Conservation (phyloP, 2,797 vertebrate genomes). For the Emydoidea blandingii region DNA sequence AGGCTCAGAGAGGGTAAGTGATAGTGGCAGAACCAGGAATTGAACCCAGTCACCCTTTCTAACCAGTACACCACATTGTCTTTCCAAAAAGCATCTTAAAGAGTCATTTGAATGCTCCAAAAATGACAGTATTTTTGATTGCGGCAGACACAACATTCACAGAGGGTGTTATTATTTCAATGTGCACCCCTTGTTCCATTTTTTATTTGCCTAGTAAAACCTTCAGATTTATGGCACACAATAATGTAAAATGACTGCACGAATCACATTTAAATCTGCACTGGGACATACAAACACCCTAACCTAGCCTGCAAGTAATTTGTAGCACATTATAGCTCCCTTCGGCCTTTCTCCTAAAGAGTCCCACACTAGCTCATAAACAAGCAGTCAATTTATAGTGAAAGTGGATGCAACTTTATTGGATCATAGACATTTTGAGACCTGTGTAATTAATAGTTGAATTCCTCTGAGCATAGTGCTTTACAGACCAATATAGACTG, state of each 20-base stretch:
- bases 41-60: not conserved
- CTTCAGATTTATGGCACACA: constrained; percentile 33
- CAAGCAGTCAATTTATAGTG: constrained; percentile 7
- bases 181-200: not conserved
- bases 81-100: constrained; percentile 14
- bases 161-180: constrained; percentile 14
- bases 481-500: constrained; percentile 16
- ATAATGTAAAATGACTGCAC: constrained; percentile 17
- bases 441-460: constrained; percentile 20
- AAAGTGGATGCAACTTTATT: not conserved
- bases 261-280: constrained; percentile 43
- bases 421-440: not conserved
- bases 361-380: constrained; percentile 15
- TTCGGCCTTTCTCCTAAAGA: constrained; percentile 8
- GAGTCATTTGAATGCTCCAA: not conserved
- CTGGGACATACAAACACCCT: constrained; percentile 21
- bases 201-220: constrained; percentile 16
- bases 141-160: not conserved
- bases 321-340: constrained; percentile 3
- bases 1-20: not conserved
- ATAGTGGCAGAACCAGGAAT: not conserved
- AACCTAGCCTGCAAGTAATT: constrained; percentile 15
- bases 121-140: constrained; percentile 19
- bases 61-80: not conserved
- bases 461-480: constrained; percentile 40